Base-by-base conservation (phyloP, 2,797 vertebrate genomes). In the Helarctos malayanus region DNA sequence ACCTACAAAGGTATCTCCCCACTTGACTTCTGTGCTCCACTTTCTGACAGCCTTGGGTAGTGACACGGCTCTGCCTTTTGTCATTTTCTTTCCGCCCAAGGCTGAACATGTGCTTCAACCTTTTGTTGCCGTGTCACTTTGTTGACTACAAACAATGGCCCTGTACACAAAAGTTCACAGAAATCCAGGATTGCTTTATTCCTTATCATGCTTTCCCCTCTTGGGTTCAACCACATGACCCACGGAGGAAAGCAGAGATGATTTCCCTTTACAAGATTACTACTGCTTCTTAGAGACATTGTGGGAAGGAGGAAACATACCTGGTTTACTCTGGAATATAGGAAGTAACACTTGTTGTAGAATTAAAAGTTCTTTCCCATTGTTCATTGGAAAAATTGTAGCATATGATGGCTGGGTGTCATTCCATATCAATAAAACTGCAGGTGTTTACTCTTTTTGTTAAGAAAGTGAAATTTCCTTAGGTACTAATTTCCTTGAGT, bases 401-500 rank as follows among this genome's bases (percentile, higher is more conserved):
- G 5, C 57, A 68, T 45, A 25, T 1, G 1, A n/a, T 56, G 5
- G 15, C 78, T 80, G 14, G 35, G 3, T 88, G 15, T 84, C 88
- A 71, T 79, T 69, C 35, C 45, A 56, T 18, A 63, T 85, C 35
- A 73, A 45, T 89, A 35, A 93, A 95, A 86, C 25, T 38, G 16
- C 25, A 94, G 32, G 19, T 32, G 4, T 63, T 63, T 71, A 56
- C 27, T 76, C 15, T n/a, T 89, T 84, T 86, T 63, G n/a, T 61
- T 87, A 14, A 52, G 65, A 59, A 75, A 21, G 27, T 78, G 16
- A 65, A 65, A 65, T n/a, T 65, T 94, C 35, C 78, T 45, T 35
- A 84, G 88, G 69, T n/a, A 45, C 32, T 61, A 29, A 56, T 95
- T 95, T 78, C 38, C 61, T 57, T 89, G 85, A 92, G 56, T 80